phyloP scores from a whole-genome alignment of 2,797 vertebrate genomes.

The Acomys russatus region DNA sequence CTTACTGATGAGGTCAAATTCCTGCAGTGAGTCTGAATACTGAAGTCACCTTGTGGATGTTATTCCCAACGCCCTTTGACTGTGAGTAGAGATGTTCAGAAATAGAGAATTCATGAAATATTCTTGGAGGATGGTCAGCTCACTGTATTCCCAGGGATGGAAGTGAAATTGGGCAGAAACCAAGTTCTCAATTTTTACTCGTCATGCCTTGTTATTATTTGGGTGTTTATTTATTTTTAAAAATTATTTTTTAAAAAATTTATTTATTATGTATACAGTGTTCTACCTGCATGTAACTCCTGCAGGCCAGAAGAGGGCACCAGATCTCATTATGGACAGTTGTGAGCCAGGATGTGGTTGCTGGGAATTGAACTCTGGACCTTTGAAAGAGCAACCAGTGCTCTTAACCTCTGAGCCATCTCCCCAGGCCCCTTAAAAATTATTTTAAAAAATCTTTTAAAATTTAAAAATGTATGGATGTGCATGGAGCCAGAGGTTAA shows the following conservation, averaged over 20 bases:
- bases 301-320: too few relatives aligned
- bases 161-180: neutral
- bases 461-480: too few relatives aligned
- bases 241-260: too few relatives aligned
- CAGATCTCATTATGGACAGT: too few relatives aligned
- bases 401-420: too few relatives aligned
- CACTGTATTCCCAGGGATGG: neutral
- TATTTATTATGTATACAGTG: too few relatives aligned
- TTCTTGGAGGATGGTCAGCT: neutral
- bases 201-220: neutral
- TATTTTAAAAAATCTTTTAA: too few relatives aligned
- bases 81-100: neutral
- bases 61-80: neutral
- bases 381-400: too few relatives aligned
- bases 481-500: neutral
- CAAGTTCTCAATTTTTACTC: slow-evolving; percentile 24
- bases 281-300: too few relatives aligned
- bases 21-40: neutral
- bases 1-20: neutral
- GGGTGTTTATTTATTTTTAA: neutral
- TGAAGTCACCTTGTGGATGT: neutral
- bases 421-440: too few relatives aligned
- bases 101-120: neutral
- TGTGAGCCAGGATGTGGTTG: too few relatives aligned
- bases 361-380: too few relatives aligned